These are phyloP conservation scores for Cricetomys ansorgei DNA, from an alignment of 2,113 vertebrate genomes.

Conservation along the genomic window DNA sequence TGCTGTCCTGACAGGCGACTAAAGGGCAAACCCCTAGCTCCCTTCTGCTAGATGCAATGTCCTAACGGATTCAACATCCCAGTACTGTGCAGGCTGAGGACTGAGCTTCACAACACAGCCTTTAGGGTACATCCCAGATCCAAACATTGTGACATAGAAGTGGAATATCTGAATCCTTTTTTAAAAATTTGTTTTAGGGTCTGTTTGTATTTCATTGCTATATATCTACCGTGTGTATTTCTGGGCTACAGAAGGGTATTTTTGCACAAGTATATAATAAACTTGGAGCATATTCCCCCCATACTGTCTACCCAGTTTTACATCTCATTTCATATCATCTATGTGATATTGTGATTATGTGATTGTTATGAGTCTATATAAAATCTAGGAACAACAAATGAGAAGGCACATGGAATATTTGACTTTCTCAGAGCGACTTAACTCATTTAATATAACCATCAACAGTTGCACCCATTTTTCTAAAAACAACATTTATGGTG, in stretches of 20 bases:
- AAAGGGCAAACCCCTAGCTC: neutral
- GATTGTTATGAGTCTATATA: neutral
- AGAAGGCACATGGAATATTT: neutral
- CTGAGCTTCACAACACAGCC: neutral
- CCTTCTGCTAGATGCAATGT: neutral
- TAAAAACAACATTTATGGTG: neutral
- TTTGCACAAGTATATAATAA: too few species aligned
- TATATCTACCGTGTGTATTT: neutral
- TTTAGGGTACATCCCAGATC: neutral
- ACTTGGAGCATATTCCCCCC: neutral
- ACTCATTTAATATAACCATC: neutral
- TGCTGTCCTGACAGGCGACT: neutral
- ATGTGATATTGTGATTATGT: too few species aligned
- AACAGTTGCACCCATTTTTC: neutral
- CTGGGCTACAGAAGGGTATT: neutral
- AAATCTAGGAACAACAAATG: neutral
- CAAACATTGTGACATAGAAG: neutral
- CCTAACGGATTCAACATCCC: neutral
- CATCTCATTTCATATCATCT: neutral
- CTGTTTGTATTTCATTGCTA: neutral
- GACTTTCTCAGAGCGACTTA: neutral
- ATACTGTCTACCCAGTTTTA: neutral
- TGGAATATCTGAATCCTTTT: neutral
- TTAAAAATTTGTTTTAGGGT: neutral
- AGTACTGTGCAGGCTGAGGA: neutral